Percentiles rank a stretch among this genome's conserved stretches.
Conservation (phyloP, 2,888 invertebrate genomes). For the Pecten maximus region DNA sequence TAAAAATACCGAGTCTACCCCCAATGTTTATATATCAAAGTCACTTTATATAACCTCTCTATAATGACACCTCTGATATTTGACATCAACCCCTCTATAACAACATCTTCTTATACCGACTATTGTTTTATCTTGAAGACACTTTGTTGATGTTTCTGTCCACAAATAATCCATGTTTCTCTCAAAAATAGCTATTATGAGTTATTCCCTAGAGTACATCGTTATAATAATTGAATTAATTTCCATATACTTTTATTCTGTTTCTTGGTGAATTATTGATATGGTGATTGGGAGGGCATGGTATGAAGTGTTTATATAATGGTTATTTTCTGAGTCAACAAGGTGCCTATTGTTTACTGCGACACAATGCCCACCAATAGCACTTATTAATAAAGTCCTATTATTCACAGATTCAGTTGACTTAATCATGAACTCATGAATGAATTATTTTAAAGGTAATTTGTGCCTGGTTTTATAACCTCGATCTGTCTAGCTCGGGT, state of each 20-base stretch:
- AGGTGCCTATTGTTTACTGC: neutral
- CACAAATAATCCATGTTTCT: neutral
- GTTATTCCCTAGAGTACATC: neutral
- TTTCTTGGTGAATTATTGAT: neutral
- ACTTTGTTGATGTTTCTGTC: neutral
- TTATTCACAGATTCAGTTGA: neutral
- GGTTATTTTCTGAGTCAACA: slow-evolving; percentile 6
- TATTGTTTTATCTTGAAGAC: neutral
- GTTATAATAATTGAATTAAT: neutral
- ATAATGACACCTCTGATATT: neutral
- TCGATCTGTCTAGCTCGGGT: neutral
- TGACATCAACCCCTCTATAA: no score
- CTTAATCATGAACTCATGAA: slow-evolving; percentile 35
- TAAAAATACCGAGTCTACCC: no score
- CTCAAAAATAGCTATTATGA: neutral
- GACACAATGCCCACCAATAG: neutral
- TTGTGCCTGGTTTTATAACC: neutral
- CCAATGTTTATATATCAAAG: no score
- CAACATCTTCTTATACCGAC: no score
- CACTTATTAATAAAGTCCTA: neutral
- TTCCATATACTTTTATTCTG: neutral
- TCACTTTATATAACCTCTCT: no score
- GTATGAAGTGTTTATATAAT: neutral
- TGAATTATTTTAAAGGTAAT: slow-evolving; percentile 27
- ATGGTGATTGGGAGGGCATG: neutral